A percentile compares a stretch with the other conserved stretches of the same genome.
Evolutionary conservation across 2,888 invertebrate species (phyloP).

Genomic region (Mycalesis mineus): DNA sequence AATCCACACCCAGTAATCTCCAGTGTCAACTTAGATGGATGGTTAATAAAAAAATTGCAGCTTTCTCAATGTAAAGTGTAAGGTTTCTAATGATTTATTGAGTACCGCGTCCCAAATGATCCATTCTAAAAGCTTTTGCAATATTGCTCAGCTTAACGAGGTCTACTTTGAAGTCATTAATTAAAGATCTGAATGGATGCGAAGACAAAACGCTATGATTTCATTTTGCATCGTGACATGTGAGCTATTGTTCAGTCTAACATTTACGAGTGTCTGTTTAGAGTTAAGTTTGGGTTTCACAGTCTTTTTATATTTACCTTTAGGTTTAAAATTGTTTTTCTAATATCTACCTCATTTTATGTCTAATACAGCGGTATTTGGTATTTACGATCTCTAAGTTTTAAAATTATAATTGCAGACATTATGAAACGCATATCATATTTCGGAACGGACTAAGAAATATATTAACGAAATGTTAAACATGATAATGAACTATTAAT

Average conservation of each 20-base stretch:
- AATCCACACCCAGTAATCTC: too few relatives aligned
- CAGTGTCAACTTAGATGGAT: too few relatives aligned
- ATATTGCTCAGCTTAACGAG: constrained; percentile 18
- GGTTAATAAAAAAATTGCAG: background rate
- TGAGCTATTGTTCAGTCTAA: constrained; percentile 32
- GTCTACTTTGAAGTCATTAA: constrained; percentile 21
- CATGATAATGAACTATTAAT: constrained; percentile 12
- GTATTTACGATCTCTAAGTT: too few relatives aligned
- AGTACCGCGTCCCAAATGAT: constrained; percentile 17
- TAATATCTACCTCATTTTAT: background rate
- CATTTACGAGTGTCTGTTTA: background rate
- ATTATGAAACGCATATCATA: background rate
- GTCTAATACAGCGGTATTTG: too few relatives aligned
- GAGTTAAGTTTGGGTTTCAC: background rate
- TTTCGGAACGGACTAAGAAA: background rate
- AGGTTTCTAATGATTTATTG: constrained; percentile 23
- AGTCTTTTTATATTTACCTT: background rate
- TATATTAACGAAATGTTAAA: background rate
- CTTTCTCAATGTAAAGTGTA: constrained; percentile 6
- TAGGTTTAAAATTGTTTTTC: background rate
- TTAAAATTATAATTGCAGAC: background rate
- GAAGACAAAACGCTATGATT: constrained; percentile 26
- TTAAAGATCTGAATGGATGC: constrained; percentile 25
- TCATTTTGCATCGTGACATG: constrained; percentile 24
- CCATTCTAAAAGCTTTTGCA: constrained; percentile 24